Percentiles rank a stretch among this genome's conserved stretches.
Evolutionary conservation across 2,888 invertebrate species (phyloP).

Genomic region (Chirona hameri): DNA sequence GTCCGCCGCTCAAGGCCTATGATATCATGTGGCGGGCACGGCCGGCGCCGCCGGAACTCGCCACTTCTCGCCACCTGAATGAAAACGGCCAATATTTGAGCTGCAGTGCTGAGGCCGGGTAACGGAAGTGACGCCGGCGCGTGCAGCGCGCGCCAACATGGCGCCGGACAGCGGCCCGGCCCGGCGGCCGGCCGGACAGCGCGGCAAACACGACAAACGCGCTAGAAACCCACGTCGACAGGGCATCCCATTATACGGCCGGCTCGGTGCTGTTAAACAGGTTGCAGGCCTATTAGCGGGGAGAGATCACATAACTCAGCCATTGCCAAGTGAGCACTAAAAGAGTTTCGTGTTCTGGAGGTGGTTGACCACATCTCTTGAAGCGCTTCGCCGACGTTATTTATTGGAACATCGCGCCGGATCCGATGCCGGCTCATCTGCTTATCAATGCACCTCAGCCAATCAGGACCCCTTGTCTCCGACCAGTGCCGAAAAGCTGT

Average conservation of each 20-base stretch:
- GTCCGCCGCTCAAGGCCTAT: constrained; percentile 1
- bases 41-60: neutral
- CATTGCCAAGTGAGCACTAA: no score
- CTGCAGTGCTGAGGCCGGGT: neutral
- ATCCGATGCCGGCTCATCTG: no score
- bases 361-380: neutral
- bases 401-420: no score
- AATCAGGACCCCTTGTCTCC: neutral
- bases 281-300: neutral
- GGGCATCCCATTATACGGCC: neutral
- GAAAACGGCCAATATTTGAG: neutral
- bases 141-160: neutral
- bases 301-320: neutral
- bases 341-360: neutral
- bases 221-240: neutral
- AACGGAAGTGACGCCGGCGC: neutral
- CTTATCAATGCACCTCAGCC: no score
- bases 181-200: neutral
- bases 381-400: neutral
- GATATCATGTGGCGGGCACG: neutral
- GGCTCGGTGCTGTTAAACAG: neutral
- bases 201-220: neutral
- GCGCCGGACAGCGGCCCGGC: neutral
- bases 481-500: neutral
- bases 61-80: neutral